Conservation (phyloP, 2,113 vertebrate genomes). For the Xyrauchen texanus region DNA sequence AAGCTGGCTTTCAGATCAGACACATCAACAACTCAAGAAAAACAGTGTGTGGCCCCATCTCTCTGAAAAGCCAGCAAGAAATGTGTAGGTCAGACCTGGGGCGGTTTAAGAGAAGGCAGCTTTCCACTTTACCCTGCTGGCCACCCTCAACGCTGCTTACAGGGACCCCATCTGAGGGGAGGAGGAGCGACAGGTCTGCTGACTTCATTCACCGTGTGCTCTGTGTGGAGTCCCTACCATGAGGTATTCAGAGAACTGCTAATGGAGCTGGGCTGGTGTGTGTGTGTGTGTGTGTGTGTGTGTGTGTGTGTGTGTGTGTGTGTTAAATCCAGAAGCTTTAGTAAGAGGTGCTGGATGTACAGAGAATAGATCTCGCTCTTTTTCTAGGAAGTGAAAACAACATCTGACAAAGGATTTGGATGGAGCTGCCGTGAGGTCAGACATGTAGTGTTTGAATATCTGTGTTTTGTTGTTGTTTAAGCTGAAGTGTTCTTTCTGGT, state of each 20-base stretch:
- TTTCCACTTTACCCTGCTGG: background rate
- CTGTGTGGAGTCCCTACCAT: slow-evolving; percentile 24
- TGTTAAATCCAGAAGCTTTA: background rate
- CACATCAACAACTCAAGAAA: slow-evolving; percentile 34
- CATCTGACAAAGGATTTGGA: too few relatives aligned
- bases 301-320: background rate
- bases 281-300: background rate
- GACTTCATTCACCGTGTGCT: slow-evolving; percentile 25
- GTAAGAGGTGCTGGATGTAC: slow-evolving; percentile 12
- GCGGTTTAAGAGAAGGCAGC: slow-evolving; percentile 29
- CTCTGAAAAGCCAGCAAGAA: background rate
- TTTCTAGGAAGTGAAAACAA: slow-evolving; percentile 18
- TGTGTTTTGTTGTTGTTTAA: too few relatives aligned
- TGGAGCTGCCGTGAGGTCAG: too few relatives aligned
- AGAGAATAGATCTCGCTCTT: slow-evolving; percentile 10
- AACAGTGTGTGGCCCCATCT: slow-evolving; percentile 37
- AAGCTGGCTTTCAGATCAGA: slow-evolving; percentile 33
- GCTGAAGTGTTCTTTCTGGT: too few relatives aligned
- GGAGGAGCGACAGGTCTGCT: slow-evolving; percentile 32
- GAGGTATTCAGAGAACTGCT: slow-evolving; percentile 23
- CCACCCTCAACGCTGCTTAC: slow-evolving; percentile 35
- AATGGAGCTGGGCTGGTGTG: slow-evolving; percentile 32
- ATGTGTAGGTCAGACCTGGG: slow-evolving; percentile 30
- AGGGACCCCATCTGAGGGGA: slow-evolving; percentile 27
- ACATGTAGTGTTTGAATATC: too few relatives aligned